phyloP scores from a whole-genome alignment of 2,797 vertebrate species.

The Dallia pectoralis region DNA sequence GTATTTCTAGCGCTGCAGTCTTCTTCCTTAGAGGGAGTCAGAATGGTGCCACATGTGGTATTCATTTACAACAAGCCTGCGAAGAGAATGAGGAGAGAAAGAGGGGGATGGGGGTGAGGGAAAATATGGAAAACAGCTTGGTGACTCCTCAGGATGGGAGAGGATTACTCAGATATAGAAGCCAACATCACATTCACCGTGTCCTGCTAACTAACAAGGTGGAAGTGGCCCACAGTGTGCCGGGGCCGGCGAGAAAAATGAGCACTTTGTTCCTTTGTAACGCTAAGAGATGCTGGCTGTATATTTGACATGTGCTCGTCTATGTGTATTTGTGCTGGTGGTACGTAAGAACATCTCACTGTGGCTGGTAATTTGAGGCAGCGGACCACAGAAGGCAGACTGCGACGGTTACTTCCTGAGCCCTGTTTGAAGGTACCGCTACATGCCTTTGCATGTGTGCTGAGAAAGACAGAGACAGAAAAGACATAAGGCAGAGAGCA shows the following conservation, averaged over 20 bases:
- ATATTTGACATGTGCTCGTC: slow-evolving; percentile 10
- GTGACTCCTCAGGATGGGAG: slow-evolving; percentile 74
- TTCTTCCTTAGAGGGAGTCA: slow-evolving; percentile 36
- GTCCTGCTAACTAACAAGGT: slow-evolving; percentile 50
- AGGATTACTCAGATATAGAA: slow-evolving; percentile 66
- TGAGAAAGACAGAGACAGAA: slow-evolving; percentile 27
- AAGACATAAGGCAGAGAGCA: not conserved
- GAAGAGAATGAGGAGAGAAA: slow-evolving; percentile 61
- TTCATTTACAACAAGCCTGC: slow-evolving; percentile 75
- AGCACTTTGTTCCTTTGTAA: slow-evolving; percentile 30
- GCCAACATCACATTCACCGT: slow-evolving; percentile 50
- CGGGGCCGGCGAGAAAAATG: slow-evolving; percentile 23
- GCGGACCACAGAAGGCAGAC: slow-evolving; percentile 43
- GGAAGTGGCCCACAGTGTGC: not conserved
- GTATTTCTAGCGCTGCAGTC: no score
- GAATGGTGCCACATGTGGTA: slow-evolving; percentile 67
- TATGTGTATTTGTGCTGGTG: slow-evolving; percentile 44
- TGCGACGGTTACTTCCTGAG: slow-evolving; percentile 28
- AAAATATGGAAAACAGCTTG: slow-evolving; percentile 71
- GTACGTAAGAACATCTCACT: slow-evolving; percentile 48
- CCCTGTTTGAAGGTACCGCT: slow-evolving; percentile 3
- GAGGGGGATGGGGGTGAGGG: slow-evolving; percentile 24
- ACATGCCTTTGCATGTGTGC: not conserved
- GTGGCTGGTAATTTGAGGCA: slow-evolving; percentile 35
- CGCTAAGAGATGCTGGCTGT: slow-evolving; percentile 30